Evolutionary conservation across 2,888 invertebrate species (phyloP).

Genomic region (Synanthedon formicaeformis): DNA sequence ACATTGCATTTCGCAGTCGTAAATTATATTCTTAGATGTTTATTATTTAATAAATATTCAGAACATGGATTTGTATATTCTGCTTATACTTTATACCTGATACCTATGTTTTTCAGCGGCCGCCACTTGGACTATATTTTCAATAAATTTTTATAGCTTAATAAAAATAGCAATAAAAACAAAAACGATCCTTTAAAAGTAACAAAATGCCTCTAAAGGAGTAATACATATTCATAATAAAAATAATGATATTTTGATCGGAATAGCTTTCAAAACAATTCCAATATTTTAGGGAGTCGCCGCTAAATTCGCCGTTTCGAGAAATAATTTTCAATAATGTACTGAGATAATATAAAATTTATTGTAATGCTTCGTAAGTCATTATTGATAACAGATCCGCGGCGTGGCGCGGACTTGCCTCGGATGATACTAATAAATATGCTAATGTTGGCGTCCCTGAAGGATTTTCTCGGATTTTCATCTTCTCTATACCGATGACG

Average conservation of each 20-base stretch:
- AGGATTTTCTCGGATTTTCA: constrained; percentile 59
- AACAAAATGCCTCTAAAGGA: no score
- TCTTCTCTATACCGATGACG: constrained; percentile 49
- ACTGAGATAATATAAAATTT: constrained; percentile 24
- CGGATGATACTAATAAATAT: constrained; percentile 58
- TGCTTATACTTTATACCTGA: no score
- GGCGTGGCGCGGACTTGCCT: constrained; percentile 25
- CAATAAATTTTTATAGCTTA: no score
- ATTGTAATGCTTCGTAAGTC: constrained; percentile 36
- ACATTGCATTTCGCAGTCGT: no score
- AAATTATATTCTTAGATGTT: no score
- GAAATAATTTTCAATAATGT: constrained; percentile 1
- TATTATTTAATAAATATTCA: no score
- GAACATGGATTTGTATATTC: no score
- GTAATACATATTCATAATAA: no score
- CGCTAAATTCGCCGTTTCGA: neutral
- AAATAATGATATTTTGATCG: neutral
- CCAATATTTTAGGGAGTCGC: neutral
- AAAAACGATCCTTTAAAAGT: no score
- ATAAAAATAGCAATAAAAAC: no score
- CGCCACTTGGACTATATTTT: no score
- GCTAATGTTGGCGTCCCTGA: constrained; percentile 57
- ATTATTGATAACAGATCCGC: constrained; percentile 51
- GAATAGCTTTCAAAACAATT: neutral
- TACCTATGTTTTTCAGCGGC: no score